Evolutionary conservation across 2,797 vertebrate species (phyloP), one percentile per base, ranked within the genome.

Genomic region (Carduelis carduelis): DNA sequence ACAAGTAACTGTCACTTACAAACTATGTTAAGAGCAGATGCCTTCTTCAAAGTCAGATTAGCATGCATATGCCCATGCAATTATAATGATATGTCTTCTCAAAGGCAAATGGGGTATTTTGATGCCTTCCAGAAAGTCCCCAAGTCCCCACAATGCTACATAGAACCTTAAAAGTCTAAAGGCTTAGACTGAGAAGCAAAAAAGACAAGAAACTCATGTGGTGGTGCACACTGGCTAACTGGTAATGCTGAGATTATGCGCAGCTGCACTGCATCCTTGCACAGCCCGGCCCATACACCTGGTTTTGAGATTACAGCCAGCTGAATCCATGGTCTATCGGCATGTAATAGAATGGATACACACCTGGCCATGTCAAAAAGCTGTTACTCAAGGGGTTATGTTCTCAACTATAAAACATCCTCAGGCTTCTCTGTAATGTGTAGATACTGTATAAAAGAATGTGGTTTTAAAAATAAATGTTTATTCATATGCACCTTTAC

Each of bases 321-420:
- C 14, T 61, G 60, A 57, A 74, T 34, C 52, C n/a, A 27, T 18
- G 24, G 44, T 50, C 50, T 30, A 1, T 26, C 2, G 1, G 34
- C n/a, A 46, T 1, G 1, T 2, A 30, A 60, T 27, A 69, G 68
- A 19, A 49, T 0, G 8, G 55, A 66, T 18, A 55, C 8, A 41
- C 15, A 43, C 5, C 19, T 21, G n/a, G 41, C 32, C 23, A 5
- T 12, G 23, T 14, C 44, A 43, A 50, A 87, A 57, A 69, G 28
- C 17, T 26, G 16, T 43, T 56, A 50, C 27, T 79, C 55, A 57
- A 72, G 18, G 32, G 28, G 11, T 37, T 43, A 71, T 3, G 12
- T n/a, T 79, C 23, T 87, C 63, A 75, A 55, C n/a, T 79, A 14
- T 19, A 44, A 90, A 44, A 57, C n/a, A 44, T 78, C 21, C 69